A percentile compares a stretch with the other conserved stretches of the same genome.
phyloP scores from a whole-genome alignment of 2,797 vertebrate species.

The Mycteria americana region DNA sequence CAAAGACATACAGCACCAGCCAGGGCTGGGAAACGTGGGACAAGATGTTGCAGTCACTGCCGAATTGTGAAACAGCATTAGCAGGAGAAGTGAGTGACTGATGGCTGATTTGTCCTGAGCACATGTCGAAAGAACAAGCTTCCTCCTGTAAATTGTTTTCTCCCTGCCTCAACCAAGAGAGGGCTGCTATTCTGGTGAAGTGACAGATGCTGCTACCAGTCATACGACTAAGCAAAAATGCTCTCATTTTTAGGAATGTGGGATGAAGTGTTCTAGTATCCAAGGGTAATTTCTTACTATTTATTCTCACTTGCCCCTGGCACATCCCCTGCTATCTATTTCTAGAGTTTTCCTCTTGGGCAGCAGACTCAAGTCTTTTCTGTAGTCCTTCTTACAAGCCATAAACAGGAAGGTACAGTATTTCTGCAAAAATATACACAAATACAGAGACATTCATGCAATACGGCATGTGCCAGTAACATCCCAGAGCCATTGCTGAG shows the following conservation, averaged over 20 bases:
- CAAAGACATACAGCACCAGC: not conserved
- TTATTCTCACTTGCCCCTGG: not conserved
- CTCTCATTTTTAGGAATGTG: not conserved
- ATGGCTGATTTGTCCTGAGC: slow-evolving; percentile 1
- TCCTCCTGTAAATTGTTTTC: not conserved
- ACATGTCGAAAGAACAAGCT: not conserved
- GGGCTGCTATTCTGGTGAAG: not conserved
- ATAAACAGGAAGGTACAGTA: not conserved
- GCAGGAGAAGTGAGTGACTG: not conserved
- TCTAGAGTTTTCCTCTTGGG: not conserved
- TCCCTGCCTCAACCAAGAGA: not conserved
- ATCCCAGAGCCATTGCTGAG: not conserved
- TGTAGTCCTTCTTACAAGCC: not conserved
- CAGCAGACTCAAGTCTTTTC: not conserved
- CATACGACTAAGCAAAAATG: not conserved
- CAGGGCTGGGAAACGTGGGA: not conserved
- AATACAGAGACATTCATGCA: not conserved
- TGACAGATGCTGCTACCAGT: not conserved
- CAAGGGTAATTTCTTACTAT: not conserved
- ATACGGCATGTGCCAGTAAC: not conserved
- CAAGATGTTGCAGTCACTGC: not conserved
- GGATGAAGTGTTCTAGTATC: not conserved
- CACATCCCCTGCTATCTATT: not conserved
- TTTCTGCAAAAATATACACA: not conserved
- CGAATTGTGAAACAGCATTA: not conserved